phyloP scores from a whole-genome alignment of 2,797 vertebrate genomes.

The Lycodopsis pacificus region DNA sequence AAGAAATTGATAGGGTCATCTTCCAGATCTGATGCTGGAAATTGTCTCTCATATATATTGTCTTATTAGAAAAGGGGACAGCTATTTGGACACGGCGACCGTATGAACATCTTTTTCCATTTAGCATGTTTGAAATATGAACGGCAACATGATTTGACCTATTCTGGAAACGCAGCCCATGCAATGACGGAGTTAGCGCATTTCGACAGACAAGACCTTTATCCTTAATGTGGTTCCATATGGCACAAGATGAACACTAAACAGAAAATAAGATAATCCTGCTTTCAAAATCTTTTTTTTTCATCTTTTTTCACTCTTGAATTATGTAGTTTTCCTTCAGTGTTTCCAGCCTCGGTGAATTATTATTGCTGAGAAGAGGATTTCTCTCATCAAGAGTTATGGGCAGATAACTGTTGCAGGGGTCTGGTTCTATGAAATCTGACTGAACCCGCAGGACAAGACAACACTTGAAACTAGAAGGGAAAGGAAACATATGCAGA shows the following conservation, averaged over 20 bases:
- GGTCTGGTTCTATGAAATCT: conserved; percentile 8
- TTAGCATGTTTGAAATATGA: conserved; percentile 91
- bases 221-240: conserved; percentile 52
- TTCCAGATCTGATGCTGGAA: conserved; percentile 85
- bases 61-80: conserved; percentile 88
- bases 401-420: conserved; percentile 1
- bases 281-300: conserved; percentile 46
- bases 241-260: conserved; percentile 57
- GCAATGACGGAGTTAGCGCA: conserved; percentile 60
- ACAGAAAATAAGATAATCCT: conserved; percentile 32
- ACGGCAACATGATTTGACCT: conserved; percentile 89
- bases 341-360: neutral
- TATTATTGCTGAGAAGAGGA: conserved; percentile 10
- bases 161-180: conserved; percentile 67
- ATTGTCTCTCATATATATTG: conserved; percentile 89
- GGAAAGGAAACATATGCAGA: neutral
- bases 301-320: neutral
- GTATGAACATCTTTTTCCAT: conserved; percentile 90
- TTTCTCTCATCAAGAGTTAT: conserved; percentile 22
- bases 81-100: conserved; percentile 80
- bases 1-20: conserved; percentile 88
- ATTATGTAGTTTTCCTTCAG: neutral
- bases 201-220: conserved; percentile 70
- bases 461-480: conserved; percentile 7
- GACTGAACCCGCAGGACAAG: neutral